Evolutionary conservation across 2,797 vertebrate species (phyloP).

Genomic region (Urosaurus nigricauda): DNA sequence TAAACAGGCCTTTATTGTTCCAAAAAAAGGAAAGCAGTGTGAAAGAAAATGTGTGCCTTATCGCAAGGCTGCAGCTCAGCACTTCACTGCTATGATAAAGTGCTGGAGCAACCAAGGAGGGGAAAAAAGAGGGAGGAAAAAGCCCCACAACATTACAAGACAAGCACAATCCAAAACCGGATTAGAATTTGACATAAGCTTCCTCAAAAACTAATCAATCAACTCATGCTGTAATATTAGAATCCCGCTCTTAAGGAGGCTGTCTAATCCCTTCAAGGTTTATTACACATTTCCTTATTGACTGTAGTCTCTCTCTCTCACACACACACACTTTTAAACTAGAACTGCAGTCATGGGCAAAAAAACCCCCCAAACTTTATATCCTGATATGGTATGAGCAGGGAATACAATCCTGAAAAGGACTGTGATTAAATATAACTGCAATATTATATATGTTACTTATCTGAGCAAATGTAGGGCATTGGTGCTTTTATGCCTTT

Average conservation of each 20-base stretch:
- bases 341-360: slow-evolving; percentile 17
- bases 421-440: neutral
- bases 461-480: neutral
- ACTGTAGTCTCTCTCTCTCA: slow-evolving; percentile 36
- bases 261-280: slow-evolving; percentile 91
- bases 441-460: neutral
- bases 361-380: slow-evolving; percentile 63
- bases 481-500: neutral
- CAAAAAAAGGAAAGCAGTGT: slow-evolving; percentile 78
- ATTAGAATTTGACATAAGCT: slow-evolving; percentile 97
- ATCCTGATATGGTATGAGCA: neutral
- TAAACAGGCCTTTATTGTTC: slow-evolving; percentile 92
- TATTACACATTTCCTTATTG: slow-evolving; percentile 83
- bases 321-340: slow-evolving; percentile 41
- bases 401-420: slow-evolving; percentile 31
- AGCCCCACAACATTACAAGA: slow-evolving; percentile 86
- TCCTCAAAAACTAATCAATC: slow-evolving; percentile 97
- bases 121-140: slow-evolving; percentile 64
- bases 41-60: slow-evolving; percentile 90
- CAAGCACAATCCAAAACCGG: slow-evolving; percentile 93
- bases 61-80: slow-evolving; percentile 93
- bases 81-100: slow-evolving; percentile 93
- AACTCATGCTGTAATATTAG: slow-evolving; percentile 90
- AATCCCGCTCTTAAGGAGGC: slow-evolving; percentile 88
- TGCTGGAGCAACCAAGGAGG: slow-evolving; percentile 77